These are phyloP conservation scores for Piaya cayana DNA, from an alignment of 2,113 vertebrate species.

Conservation along the genomic window DNA sequence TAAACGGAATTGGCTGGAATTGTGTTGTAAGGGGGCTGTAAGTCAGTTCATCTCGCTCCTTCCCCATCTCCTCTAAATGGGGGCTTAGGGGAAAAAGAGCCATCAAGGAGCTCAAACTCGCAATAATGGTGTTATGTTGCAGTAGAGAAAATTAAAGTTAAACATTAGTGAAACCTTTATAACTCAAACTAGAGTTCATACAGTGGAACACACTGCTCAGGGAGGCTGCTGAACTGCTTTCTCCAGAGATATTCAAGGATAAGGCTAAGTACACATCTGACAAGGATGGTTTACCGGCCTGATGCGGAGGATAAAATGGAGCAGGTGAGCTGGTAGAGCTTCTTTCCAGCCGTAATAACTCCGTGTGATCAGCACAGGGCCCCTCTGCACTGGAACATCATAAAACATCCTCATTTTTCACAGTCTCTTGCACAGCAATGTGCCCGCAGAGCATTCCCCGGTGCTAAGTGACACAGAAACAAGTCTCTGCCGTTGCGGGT, in stretches of 20 bases:
- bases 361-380: neutral
- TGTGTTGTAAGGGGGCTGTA: neutral
- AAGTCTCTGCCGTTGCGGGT: neutral
- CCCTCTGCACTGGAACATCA: neutral
- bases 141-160: constrained; percentile 58
- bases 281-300: constrained; percentile 13
- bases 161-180: constrained; percentile 47
- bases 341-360: neutral
- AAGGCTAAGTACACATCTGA: constrained; percentile 33
- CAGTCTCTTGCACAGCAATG: neutral
- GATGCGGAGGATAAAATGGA: constrained; percentile 4
- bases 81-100: constrained; percentile 19
- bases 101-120: constrained; percentile 33
- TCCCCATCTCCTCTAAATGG: neutral
- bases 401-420: neutral
- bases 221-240: neutral
- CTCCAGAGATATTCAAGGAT: constrained; percentile 1
- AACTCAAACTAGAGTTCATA: constrained; percentile 43
- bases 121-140: constrained; percentile 34
- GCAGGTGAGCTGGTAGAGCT: constrained; percentile 21
- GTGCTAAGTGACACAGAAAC: neutral
- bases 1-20: neutral
- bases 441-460: neutral
- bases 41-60: neutral
- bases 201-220: neutral